A percentile compares a stretch with the other conserved stretches of the same genome.
Conservation (phyloP, 2,888 invertebrate genomes). For the Lobophora halterata region DNA sequence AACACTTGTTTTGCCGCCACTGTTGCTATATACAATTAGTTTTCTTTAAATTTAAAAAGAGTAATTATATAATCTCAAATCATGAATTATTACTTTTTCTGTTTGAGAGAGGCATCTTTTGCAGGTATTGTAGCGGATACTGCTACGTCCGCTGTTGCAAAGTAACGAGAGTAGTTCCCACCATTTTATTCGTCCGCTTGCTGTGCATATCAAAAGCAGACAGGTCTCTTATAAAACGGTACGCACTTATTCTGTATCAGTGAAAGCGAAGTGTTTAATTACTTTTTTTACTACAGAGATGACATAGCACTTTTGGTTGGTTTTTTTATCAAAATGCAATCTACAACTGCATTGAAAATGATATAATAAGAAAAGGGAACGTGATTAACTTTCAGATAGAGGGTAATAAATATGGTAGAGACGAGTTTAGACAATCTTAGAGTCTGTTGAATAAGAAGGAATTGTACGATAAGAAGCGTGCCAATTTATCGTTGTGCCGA, state of each 20-base stretch:
- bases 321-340: slow-evolving; percentile 43
- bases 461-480: too few relatives aligned
- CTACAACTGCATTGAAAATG: slow-evolving; percentile 44
- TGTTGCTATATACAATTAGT: too few relatives aligned
- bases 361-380: slow-evolving; percentile 48
- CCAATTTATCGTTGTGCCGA: too few relatives aligned
- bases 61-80: too few relatives aligned
- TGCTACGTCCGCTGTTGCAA: slow-evolving; percentile 7
- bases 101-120: neutral
- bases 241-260: slow-evolving; percentile 61
- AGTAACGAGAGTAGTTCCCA: slow-evolving; percentile 6
- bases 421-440: too few relatives aligned
- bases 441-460: too few relatives aligned
- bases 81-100: too few relatives aligned
- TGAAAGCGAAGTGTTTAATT: slow-evolving; percentile 76
- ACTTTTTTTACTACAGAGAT: slow-evolving; percentile 67
- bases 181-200: slow-evolving; percentile 7
- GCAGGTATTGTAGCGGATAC: slow-evolving; percentile 2
- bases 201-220: slow-evolving; percentile 31
- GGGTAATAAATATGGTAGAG: too few relatives aligned
- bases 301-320: slow-evolving; percentile 61
- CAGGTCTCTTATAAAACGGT: slow-evolving; percentile 66
- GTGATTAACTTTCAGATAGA: slow-evolving; percentile 54
- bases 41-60: too few relatives aligned
- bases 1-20: too few relatives aligned